These are phyloP conservation scores for Myotis davidii DNA, from an alignment of 2,113 vertebrate species.

Conservation along the genomic window DNA sequence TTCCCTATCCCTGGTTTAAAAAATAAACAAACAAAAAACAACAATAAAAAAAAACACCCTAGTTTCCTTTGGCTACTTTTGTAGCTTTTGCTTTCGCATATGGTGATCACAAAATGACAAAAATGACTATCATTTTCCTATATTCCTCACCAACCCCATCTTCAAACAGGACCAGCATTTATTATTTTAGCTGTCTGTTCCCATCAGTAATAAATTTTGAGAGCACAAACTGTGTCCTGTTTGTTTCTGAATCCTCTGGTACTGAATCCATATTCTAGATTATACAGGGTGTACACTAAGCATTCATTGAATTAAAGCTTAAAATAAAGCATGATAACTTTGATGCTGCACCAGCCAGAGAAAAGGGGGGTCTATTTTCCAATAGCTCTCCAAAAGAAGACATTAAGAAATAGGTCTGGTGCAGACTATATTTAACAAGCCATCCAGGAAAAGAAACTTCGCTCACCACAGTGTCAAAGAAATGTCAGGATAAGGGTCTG, in stretches of 20 bases:
- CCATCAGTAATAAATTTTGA: neutral
- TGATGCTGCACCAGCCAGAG: neutral
- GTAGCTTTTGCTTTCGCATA: neutral
- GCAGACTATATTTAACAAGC: neutral
- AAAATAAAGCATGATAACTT: neutral
- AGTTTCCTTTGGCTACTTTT: neutral
- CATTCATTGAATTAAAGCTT: neutral
- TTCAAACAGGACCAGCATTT: neutral
- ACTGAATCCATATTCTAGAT: neutral
- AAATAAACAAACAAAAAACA: neutral
- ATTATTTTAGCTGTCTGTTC: neutral
- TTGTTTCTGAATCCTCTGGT: neutral
- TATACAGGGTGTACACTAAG: neutral
- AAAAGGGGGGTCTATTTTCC: neutral
- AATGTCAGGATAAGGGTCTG: neutral
- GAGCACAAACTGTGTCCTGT: neutral
- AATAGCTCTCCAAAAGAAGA: neutral
- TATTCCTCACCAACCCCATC: neutral
- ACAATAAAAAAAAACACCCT: no score
- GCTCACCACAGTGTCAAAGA: neutral
- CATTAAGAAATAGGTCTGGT: neutral
- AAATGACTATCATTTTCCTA: neutral
- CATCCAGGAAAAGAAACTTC: neutral
- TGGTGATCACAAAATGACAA: neutral
- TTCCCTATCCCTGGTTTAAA: neutral